phyloP scores from a whole-genome alignment of 2,888 invertebrate genomes.

The Notodonta dromedarius region DNA sequence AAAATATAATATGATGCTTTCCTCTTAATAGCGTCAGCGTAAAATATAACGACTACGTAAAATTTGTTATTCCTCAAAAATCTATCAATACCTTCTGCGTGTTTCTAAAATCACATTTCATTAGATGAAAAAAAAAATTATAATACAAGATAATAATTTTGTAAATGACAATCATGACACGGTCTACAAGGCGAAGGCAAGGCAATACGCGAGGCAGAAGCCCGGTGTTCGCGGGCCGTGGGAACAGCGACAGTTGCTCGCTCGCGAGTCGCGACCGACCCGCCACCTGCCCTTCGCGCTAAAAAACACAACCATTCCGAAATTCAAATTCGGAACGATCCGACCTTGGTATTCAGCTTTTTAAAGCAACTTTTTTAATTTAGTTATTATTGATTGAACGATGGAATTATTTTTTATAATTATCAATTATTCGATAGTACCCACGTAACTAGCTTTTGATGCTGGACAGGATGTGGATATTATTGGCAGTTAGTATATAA shows the following conservation, averaged over 20 bases:
- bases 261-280: slow-evolving; percentile 39
- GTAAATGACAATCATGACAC: slow-evolving; percentile 78
- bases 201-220: slow-evolving; percentile 35
- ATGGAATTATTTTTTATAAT: slow-evolving; percentile 17
- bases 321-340: slow-evolving; percentile 75
- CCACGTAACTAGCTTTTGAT: too few relatives aligned
- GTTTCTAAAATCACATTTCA: not conserved
- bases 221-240: slow-evolving; percentile 77
- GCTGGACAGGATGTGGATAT: too few relatives aligned
- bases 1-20: too few relatives aligned
- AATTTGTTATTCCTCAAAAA: too few relatives aligned
- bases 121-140: not conserved
- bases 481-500: too few relatives aligned
- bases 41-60: too few relatives aligned
- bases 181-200: slow-evolving; percentile 54
- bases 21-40: too few relatives aligned
- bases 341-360: slow-evolving; percentile 67
- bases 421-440: not conserved
- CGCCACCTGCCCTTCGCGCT: slow-evolving; percentile 71
- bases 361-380: slow-evolving; percentile 32
- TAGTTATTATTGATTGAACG: slow-evolving; percentile 17
- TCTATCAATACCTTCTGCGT: too few relatives aligned
- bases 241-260: slow-evolving; percentile 80
- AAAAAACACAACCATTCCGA: slow-evolving; percentile 71
- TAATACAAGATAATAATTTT: slow-evolving; percentile 50